Base-by-base conservation (phyloP, 2,888 invertebrate species). In the Graphium colonna region DNA sequence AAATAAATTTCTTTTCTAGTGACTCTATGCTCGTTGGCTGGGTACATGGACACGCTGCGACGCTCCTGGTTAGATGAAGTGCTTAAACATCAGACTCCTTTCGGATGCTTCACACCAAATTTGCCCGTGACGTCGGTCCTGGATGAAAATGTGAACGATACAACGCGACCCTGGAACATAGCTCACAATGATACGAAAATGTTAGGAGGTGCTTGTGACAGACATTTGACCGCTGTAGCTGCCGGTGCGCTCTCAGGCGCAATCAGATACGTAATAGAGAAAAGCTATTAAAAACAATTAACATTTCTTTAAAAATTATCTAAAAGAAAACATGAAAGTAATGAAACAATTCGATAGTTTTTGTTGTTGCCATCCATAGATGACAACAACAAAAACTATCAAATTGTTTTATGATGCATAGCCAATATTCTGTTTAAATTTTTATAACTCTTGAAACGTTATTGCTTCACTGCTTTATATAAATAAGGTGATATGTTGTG, bases 201-300 rank as follows among this genome's bases (percentile, higher is more conserved):
- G 46, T 43, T 46, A 5, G 36, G 51, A 3, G 50, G 53, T 0
- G 49, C 28, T 12, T 62, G 62, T 42, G 56, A 52, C 26, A 33
- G 49, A 12, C 59, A 62, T 21, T 50, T 56, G 2, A 62, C 62
- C 0, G 57, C 50, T 3, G 28, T 60, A 13, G 58, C 60, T 1
- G 41, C 56, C 8, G 57, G 51, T 3, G 47, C 56, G 1, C 51
- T 56, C 12, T 48, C 62, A 3, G 50, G 53, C 1, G 63, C 62
- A 2, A 43, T 61, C 15, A 58, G 63, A 56, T 61, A 51, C 41
- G 56, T 63, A 15, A 31, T 62, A 8, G 56, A 61, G 51, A 21
- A 43, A 8, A 51, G 55, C 26, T 61, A 59, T 49, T 62, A 43
- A 33, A 28, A 5, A 21, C 21, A 5, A 21, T 21, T 3, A 21